Evolutionary conservation across 2,113 vertebrate genomes (phyloP), one percentile per base, ranked within the genome.

Genomic region (Brachyhypopomus gauderio): DNA sequence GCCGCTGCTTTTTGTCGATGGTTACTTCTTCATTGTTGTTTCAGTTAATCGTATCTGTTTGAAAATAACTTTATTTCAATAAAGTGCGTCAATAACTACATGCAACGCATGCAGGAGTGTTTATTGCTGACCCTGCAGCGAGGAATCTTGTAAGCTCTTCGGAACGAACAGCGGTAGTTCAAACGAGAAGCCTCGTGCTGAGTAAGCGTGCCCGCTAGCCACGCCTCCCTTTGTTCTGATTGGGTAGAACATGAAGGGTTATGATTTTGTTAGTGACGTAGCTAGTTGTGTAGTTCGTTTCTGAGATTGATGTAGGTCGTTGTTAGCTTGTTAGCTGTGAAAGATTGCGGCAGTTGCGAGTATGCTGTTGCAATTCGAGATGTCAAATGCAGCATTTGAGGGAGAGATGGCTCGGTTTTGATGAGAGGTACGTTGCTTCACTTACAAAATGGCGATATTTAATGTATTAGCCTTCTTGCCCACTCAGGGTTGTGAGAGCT

Each of bases 151-250:
- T 11, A 45, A 45, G 41, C 5, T 9, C 5, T 41, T 41, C 7
- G 41, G 41, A 5, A 76, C 23, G 0, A 62, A 23, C 16, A 48
- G 17, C 58, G 14, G 17, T 9, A 60, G 58, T 60, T n/a, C 58
- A 60, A 22, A 22, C 58, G 3, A 22, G 45, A 11, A 12, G 45
- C 12, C 1, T 52, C 9, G 45, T 11, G 45, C 45, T 52, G 45
- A 52, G 9, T 14, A 12, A 41, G 41, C 9, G 5, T 41, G 41
- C 12, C 14, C 12, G 12, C 45, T 52, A 3, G 45, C 12, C 80
- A 72, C 84, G 72, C 84, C 84, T 27, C 4, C 22, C 67, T 22
- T 8, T 17, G 11, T 52, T 38, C 58, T 79, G 34, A 85, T 82
- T 85, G 84, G 84, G 45, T 80, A 30, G 25, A 12, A 66, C 16